Percentiles rank a stretch among this genome's conserved stretches.
These are phyloP conservation scores for Numida meleagris DNA, from an alignment of 2,113 vertebrate genomes.

Conservation along the genomic window DNA sequence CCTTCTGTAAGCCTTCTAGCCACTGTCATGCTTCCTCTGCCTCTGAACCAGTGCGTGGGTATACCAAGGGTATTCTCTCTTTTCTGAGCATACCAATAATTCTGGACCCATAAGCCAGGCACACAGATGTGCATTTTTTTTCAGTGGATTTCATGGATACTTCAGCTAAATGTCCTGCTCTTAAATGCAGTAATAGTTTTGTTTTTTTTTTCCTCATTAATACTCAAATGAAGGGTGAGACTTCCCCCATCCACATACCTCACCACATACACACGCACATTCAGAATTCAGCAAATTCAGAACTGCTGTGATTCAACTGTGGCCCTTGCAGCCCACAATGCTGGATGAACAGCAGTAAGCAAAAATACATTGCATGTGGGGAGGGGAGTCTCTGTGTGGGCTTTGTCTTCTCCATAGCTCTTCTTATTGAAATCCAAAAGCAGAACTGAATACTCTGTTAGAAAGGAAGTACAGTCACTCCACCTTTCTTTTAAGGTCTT, in stretches of 20 bases:
- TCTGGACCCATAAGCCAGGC: neutral
- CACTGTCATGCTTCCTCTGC: neutral
- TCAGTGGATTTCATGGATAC: neutral
- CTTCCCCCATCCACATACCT: neutral
- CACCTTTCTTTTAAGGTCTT: conserved; percentile 8
- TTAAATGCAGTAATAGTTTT: neutral
- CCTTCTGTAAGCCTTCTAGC: neutral
- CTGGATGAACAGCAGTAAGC: neutral
- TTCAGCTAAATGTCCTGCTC: neutral
- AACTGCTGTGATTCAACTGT: neutral
- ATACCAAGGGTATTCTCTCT: neutral
- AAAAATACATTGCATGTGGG: neutral
- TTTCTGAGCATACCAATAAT: neutral
- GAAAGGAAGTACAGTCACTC: neutral
- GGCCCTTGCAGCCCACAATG: neutral
- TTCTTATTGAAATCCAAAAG: conserved; percentile 1
- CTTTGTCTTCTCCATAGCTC: neutral
- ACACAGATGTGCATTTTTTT: neutral
- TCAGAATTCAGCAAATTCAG: neutral
- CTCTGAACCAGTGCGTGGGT: neutral
- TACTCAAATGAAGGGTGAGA: neutral
- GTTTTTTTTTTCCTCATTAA: neutral
- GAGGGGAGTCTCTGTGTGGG: neutral
- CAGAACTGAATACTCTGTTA: neutral
- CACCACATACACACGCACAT: neutral